These are phyloP conservation scores for Gonatopus flavifemur DNA, from an alignment of 1,140 invertebrate species.

Conservation along the genomic window DNA sequence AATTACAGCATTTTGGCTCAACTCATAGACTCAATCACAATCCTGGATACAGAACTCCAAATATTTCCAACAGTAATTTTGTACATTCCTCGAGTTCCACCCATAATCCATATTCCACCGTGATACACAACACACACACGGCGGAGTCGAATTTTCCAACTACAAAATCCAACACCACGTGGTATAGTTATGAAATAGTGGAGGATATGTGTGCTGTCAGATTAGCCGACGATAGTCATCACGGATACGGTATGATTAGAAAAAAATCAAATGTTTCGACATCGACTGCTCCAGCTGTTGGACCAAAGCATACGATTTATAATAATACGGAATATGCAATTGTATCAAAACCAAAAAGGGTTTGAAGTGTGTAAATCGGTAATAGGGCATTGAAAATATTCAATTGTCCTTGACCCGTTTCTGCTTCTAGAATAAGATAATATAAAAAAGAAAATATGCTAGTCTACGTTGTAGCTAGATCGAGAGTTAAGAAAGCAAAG, in stretches of 20 bases:
- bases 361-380: constrained; percentile 59
- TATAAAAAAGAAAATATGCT: constrained; percentile 19
- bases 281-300: constrained; percentile 51
- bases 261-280: constrained; percentile 62
- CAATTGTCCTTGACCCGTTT: no score
- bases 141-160: constrained; percentile 44
- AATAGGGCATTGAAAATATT: no score
- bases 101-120: constrained; percentile 23
- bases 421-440: no score
- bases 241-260: constrained; percentile 74
- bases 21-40: constrained; percentile 67
- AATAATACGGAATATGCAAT: constrained; percentile 79
- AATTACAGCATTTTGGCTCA: constrained; percentile 76
- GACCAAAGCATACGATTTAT: constrained; percentile 67
- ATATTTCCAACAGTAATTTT: constrained; percentile 17
- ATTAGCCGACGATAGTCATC: constrained; percentile 75
- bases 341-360: constrained; percentile 78
- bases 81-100: constrained; percentile 30
- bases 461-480: constrained; percentile 20
- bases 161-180: constrained; percentile 47
- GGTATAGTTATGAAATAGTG: constrained; percentile 71
- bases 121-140: constrained; percentile 48
- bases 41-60: constrained; percentile 66
- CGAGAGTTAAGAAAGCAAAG: constrained; percentile 6
- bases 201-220: constrained; percentile 67